phyloP scores from a whole-genome alignment of 2,888 invertebrate genomes.

The Drosophila affinis region DNA sequence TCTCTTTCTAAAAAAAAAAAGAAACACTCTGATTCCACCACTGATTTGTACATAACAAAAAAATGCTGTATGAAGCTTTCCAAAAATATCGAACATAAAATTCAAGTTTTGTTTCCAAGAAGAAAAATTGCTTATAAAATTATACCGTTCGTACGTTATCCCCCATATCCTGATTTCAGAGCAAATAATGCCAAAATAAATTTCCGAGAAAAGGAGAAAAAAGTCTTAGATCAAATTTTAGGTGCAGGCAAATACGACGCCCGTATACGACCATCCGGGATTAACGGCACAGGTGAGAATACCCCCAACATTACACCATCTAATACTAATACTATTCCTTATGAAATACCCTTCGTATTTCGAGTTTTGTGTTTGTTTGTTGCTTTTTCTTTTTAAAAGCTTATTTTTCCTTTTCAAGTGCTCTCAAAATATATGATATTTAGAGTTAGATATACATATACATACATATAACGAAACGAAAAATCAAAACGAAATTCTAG shows the following conservation, averaged over 20 bases:
- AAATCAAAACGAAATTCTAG: conserved; percentile 9
- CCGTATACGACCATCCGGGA: conserved; percentile 95
- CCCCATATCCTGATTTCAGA: conserved; percentile 85
- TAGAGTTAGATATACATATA: not conserved
- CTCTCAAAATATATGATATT: not conserved
- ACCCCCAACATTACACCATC: conserved; percentile 4
- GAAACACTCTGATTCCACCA: conserved; percentile 29
- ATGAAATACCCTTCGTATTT: not conserved
- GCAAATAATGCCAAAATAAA: conserved; percentile 92
- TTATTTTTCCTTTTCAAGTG: not conserved
- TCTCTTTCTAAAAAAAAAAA: conserved; percentile 19
- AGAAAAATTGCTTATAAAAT: conserved; percentile 53
- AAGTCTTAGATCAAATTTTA: conserved; percentile 96
- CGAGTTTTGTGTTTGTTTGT: not conserved
- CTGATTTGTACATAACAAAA: conserved; percentile 62
- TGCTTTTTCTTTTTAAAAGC: not conserved
- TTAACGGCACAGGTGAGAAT: conserved; percentile 94
- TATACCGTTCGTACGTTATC: conserved; percentile 83
- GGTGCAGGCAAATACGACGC: conserved; percentile 96
- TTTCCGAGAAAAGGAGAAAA: conserved; percentile 97
- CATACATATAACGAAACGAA: not conserved
- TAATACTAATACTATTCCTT: not conserved
- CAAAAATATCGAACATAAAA: conserved; percentile 54
- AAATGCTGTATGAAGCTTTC: conserved; percentile 62
- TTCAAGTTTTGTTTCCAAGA: conserved; percentile 28